Conservation (phyloP, 1,140 invertebrate species). For the Polypedilum vanderplanki region DNA sequence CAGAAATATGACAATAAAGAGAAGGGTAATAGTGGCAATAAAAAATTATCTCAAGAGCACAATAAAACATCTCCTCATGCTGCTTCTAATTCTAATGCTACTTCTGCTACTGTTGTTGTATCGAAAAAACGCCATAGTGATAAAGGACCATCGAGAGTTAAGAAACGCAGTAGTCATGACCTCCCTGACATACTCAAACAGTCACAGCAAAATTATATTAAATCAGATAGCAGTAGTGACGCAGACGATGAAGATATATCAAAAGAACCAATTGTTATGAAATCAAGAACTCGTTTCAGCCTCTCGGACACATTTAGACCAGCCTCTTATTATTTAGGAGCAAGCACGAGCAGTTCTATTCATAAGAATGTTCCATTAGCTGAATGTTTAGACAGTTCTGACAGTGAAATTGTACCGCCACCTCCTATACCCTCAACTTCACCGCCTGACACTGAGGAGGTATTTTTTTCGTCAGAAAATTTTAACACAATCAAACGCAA, state of each 20-base stretch:
- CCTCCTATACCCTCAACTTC: conserved; percentile 72
- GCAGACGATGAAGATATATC: conserved; percentile 72
- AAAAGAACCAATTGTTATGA: conserved; percentile 63
- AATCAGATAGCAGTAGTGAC: conserved; percentile 64
- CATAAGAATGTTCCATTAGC: conserved; percentile 42
- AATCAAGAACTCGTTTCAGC: conserved; percentile 66
- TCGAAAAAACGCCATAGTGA: conserved; percentile 4
- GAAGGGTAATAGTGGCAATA: conserved; percentile 36
- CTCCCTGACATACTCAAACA: conserved; percentile 61
- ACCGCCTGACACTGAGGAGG: conserved; percentile 51
- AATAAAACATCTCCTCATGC: neutral
- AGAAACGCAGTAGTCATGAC: conserved; percentile 42
- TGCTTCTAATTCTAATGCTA: too few species aligned
- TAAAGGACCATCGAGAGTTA: conserved; percentile 20
- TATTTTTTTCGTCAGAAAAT: conserved; percentile 42
- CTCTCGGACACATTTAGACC: conserved; percentile 79
- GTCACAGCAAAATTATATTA: conserved; percentile 42
- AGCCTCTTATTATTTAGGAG: conserved; percentile 74
- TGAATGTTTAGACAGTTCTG: conserved; percentile 69
- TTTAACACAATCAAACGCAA: conserved; percentile 41
- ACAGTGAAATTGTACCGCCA: conserved; percentile 71
- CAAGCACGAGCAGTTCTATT: conserved; percentile 47
- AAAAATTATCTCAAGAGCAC: conserved; percentile 31
- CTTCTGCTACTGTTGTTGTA: too few species aligned
- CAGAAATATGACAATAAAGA: conserved; percentile 48